These are phyloP conservation scores for Morpho deidamia DNA, from an alignment of 2,888 invertebrate species.

Conservation along the genomic window DNA sequence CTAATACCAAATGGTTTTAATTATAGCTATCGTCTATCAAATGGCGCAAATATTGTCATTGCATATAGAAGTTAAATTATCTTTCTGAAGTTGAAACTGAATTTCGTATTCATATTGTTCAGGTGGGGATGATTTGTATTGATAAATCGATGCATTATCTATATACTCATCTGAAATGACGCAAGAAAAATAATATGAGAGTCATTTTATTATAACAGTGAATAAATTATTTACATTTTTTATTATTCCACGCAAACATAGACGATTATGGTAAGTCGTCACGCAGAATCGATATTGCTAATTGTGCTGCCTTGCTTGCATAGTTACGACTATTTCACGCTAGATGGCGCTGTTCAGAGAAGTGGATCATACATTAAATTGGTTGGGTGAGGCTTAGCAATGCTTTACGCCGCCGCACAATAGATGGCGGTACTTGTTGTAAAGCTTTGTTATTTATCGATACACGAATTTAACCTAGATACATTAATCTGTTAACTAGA, in stretches of 20 bases:
- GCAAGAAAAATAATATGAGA: neutral
- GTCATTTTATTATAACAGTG: conserved; percentile 10
- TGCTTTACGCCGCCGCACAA: conserved; percentile 25
- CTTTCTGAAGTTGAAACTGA: too few species aligned
- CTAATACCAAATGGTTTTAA: too few species aligned
- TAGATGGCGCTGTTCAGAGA: conserved; percentile 52
- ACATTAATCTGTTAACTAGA: too few species aligned
- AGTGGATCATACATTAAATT: conserved; percentile 27
- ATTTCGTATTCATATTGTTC: too few species aligned
- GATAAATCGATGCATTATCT: neutral
- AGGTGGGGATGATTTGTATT: neutral
- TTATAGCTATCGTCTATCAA: too few species aligned
- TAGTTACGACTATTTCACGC: conserved; percentile 35
- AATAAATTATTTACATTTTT: conserved; percentile 44
- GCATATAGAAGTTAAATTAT: too few species aligned
- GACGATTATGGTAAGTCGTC: conserved; percentile 71
- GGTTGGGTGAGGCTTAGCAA: conserved; percentile 31
- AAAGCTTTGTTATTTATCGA: neutral
- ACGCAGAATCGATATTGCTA: conserved; percentile 34
- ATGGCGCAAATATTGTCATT: too few species aligned
- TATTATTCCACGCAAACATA: conserved; percentile 71
- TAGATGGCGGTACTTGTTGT: conserved; percentile 40
- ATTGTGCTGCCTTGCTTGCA: conserved; percentile 47
- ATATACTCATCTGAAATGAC: neutral
- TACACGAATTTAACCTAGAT: neutral